These are phyloP conservation scores for Hirtodrosophila alboralis DNA, from an alignment of 2,888 invertebrate genomes.

Conservation along the genomic window DNA sequence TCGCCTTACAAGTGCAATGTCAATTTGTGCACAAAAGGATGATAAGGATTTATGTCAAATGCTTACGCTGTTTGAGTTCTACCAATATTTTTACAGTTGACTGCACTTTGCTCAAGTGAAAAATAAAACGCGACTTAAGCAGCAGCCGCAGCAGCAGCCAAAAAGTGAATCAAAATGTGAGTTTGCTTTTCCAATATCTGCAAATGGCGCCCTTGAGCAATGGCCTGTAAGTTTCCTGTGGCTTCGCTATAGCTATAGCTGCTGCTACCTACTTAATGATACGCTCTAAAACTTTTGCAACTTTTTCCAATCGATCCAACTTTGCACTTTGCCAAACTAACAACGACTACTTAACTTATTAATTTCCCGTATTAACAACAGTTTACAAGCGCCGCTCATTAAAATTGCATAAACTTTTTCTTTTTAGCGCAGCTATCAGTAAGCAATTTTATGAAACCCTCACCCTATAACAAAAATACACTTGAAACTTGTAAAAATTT, in stretches of 20 bases:
- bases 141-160: slow-evolving; percentile 17
- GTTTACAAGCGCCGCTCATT: slow-evolving; percentile 61
- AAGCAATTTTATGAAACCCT: slow-evolving; percentile 52
- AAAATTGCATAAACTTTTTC: slow-evolving; percentile 61
- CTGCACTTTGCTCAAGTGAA: slow-evolving; percentile 57
- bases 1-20: slow-evolving; percentile 78
- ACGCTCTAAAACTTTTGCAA: slow-evolving; percentile 31
- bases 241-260: background rate
- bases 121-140: slow-evolving; percentile 45
- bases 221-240: slow-evolving; percentile 1
- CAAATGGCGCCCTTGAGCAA: background rate
- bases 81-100: slow-evolving; percentile 71
- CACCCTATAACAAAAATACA: slow-evolving; percentile 39
- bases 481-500: slow-evolving; percentile 60
- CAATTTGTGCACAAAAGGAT: slow-evolving; percentile 78
- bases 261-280: slow-evolving; percentile 19
- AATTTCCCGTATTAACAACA: slow-evolving; percentile 68
- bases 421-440: slow-evolving; percentile 38
- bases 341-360: slow-evolving; percentile 68
- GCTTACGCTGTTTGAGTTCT: slow-evolving; percentile 64
- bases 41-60: slow-evolving; percentile 78
- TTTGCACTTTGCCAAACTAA: slow-evolving; percentile 60
- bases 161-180: slow-evolving; percentile 4
- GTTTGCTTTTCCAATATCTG: slow-evolving; percentile 7
- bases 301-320: slow-evolving; percentile 44